Percentiles rank a stretch among this genome's conserved stretches.
phyloP scores from a whole-genome alignment of 2,113 vertebrate species.

The Marmota flaviventris region DNA sequence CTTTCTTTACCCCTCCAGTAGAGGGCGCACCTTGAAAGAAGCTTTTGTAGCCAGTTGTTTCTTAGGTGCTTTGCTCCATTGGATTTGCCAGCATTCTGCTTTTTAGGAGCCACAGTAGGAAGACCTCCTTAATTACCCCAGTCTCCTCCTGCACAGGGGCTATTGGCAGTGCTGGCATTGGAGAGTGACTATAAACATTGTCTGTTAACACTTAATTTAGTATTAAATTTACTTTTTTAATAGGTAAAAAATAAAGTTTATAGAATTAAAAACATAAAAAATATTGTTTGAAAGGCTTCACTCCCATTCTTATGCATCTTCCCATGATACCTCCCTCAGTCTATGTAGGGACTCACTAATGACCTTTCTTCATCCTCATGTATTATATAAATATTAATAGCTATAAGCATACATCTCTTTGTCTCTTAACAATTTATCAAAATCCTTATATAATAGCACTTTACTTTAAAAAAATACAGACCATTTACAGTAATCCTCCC shows the following conservation, averaged over 20 bases:
- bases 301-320: background rate
- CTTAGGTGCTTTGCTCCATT: too few species aligned
- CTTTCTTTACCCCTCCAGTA: too few species aligned
- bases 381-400: background rate
- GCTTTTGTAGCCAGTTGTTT: too few species aligned
- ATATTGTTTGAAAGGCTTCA: background rate
- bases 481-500: background rate
- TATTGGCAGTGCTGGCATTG: too few species aligned
- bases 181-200: too few species aligned
- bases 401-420: background rate
- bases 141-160: too few species aligned
- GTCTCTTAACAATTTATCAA: background rate
- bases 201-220: too few species aligned
- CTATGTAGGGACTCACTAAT: background rate
- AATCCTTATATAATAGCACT: background rate
- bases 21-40: too few species aligned
- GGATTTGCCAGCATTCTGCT: too few species aligned
- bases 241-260: background rate
- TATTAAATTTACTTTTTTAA: background rate
- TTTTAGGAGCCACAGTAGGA: too few species aligned
- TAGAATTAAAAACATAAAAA: background rate
- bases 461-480: constrained; percentile 29
- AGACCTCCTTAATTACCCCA: too few species aligned
- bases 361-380: background rate
- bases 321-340: too few species aligned